phyloP scores from a whole-genome alignment of 1,140 invertebrate genomes.

The Drosophila ogumai region DNA sequence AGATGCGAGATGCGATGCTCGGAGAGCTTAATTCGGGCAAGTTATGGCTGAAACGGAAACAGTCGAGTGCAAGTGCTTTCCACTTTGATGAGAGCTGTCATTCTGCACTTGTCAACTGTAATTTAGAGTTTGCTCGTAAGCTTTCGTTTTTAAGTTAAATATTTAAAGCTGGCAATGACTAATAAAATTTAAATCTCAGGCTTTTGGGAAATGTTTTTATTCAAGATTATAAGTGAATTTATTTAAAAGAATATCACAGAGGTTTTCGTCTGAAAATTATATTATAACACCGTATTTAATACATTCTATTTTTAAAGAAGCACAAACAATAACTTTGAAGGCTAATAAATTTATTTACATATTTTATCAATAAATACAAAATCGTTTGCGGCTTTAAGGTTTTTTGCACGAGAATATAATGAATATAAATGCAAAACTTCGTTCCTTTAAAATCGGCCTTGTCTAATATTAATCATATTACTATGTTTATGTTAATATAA shows the following conservation, averaged over 20 bases:
- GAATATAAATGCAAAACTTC: neutral
- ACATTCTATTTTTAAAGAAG: neutral
- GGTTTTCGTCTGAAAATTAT: no score
- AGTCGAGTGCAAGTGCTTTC: slow-evolving; percentile 12
- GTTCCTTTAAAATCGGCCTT: neutral
- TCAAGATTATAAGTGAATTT: neutral
- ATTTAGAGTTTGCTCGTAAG: neutral
- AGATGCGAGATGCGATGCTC: slow-evolving; percentile 21
- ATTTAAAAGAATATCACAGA: neutral
- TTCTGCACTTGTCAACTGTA: slow-evolving; percentile 14
- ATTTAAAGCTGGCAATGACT: neutral
- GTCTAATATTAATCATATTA: neutral
- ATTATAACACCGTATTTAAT: no score
- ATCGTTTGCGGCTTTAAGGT: no score
- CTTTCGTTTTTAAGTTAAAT: no score
- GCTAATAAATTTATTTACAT: no score
- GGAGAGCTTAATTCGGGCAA: slow-evolving; percentile 35
- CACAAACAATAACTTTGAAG: neutral
- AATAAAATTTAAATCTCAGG: neutral
- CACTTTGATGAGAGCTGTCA: slow-evolving; percentile 16
- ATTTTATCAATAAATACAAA: neutral
- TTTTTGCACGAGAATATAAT: neutral
- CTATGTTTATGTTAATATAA: neutral
- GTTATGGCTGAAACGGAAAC: slow-evolving; percentile 42
- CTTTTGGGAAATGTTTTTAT: neutral